A percentile compares a stretch with the other conserved stretches of the same genome.
Evolutionary conservation across 2,797 vertebrate genomes (phyloP).

Genomic region (Ceryle rudis): DNA sequence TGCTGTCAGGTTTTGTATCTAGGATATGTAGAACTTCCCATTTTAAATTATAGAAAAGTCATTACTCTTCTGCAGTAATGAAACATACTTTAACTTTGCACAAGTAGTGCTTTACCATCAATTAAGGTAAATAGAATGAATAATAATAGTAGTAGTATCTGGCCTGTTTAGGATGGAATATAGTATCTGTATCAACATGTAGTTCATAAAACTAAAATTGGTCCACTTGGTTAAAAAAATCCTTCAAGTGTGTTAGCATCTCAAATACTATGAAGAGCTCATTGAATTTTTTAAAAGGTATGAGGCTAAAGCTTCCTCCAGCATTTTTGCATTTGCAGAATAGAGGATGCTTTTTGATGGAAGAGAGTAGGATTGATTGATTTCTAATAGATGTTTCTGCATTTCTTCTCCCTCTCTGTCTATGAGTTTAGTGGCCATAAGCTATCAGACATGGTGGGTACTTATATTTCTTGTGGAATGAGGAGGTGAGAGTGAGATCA

Average conservation of each 20-base stretch:
- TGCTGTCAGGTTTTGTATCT: conserved; percentile 14
- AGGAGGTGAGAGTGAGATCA: background rate
- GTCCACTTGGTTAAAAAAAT: background rate
- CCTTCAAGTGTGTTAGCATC: background rate
- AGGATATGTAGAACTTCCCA: background rate
- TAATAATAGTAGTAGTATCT: background rate
- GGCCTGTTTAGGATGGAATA: background rate
- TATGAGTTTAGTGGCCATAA: background rate
- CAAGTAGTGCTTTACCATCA: background rate
- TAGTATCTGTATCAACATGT: background rate
- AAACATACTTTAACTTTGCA: background rate
- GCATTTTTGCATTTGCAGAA: accelerated
- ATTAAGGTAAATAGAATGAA: background rate
- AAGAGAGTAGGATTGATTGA: background rate
- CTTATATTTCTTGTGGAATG: background rate
- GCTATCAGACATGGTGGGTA: background rate
- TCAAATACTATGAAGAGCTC: background rate
- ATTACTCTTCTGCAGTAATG: background rate
- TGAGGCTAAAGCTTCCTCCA: background rate
- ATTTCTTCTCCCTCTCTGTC: background rate
- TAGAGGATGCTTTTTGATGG: background rate
- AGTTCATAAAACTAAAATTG: background rate
- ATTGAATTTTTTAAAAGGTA: background rate
- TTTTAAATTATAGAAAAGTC: conserved; percentile 21
- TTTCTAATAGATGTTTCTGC: background rate